phyloP scores from a whole-genome alignment of 2,113 vertebrate genomes.

The Eleginops maclovinus region DNA sequence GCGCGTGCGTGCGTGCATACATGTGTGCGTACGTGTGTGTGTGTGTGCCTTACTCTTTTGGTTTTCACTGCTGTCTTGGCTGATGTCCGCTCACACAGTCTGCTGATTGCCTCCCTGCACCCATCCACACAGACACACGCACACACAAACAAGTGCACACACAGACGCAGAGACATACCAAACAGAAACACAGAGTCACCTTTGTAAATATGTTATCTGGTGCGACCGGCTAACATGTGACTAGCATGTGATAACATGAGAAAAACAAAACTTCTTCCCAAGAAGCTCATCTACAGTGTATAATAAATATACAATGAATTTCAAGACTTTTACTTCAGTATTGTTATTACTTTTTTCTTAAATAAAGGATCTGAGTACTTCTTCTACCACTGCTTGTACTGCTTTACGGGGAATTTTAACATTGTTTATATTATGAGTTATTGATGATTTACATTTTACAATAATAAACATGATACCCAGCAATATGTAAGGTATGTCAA shows the following conservation, averaged over 20 bases:
- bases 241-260: constrained; percentile 39
- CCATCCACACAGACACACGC: constrained; percentile 37
- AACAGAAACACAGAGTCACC: constrained; percentile 36
- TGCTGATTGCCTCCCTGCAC: constrained; percentile 93
- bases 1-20: constrained; percentile 21
- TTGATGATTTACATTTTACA: no score
- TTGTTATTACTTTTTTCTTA: not conserved
- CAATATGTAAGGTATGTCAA: no score
- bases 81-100: constrained; percentile 88
- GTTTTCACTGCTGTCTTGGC: constrained; percentile 86
- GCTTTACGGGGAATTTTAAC: not conserved
- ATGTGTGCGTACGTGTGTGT: constrained; percentile 4
- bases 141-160: constrained; percentile 43
- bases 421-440: no score
- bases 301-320: not conserved
- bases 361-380: not conserved
- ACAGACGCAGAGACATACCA: not conserved
- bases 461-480: no score
- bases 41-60: constrained; percentile 84
- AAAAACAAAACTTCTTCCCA: constrained; percentile 19
- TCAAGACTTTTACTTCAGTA: not conserved
- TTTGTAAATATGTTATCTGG: constrained; percentile 36
- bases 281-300: not conserved
- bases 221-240: constrained; percentile 15
- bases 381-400: not conserved